Conservation (phyloP, 2,888 invertebrate species). For the Deladenus siricidicola region DNA sequence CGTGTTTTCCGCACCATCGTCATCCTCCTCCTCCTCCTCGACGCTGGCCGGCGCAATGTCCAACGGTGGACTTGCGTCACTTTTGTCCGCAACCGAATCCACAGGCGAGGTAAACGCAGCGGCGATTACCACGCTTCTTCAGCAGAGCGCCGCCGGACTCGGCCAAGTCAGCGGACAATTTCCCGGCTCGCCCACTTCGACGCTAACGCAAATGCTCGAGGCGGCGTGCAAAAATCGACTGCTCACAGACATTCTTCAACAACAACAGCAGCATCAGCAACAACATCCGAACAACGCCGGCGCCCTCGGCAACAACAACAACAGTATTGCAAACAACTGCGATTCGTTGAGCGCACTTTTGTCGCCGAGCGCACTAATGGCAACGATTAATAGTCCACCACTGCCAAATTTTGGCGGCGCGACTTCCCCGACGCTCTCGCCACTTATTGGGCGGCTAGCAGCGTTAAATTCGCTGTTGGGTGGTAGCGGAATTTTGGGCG, state of each 20-base stretch:
- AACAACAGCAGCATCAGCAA: neutral
- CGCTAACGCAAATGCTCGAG: neutral
- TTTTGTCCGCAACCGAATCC: neutral
- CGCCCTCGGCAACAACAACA: slow-evolving; percentile 1
- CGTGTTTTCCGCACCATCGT: too few relatives aligned
- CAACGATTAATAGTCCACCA: neutral
- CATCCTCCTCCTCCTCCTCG: too few relatives aligned
- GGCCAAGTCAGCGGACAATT: neutral
- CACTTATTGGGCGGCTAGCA: neutral
- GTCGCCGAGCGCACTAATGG: neutral
- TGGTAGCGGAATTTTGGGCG: neutral
- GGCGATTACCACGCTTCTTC: neutral
- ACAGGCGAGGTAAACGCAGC: neutral
- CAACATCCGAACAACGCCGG: neutral
- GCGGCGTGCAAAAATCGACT: neutral
- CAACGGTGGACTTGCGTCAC: too few relatives aligned
- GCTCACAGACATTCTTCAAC: neutral
- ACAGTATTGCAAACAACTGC: neutral
- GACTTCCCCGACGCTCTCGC: neutral
- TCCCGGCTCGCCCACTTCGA: neutral
- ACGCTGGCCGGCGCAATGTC: too few relatives aligned
- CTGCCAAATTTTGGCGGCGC: neutral
- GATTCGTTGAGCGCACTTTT: neutral
- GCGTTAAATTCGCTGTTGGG: neutral
- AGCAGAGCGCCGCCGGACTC: neutral